phyloP scores from a whole-genome alignment of 2,113 vertebrate genomes.

The Aegotheles bennettii region DNA sequence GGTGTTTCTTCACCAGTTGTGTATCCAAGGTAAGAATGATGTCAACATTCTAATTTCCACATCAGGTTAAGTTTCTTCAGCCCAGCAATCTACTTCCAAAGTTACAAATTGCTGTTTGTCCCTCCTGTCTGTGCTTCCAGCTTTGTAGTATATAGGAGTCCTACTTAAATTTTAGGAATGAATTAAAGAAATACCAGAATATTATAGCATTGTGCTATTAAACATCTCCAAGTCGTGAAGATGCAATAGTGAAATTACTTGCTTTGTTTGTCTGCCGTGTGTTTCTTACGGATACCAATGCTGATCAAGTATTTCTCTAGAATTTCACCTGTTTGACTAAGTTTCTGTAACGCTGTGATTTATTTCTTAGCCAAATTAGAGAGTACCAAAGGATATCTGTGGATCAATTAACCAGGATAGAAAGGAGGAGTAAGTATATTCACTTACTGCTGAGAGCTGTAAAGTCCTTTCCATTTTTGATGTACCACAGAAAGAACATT shows the following conservation, averaged over 20 bases:
- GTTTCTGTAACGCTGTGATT: background rate
- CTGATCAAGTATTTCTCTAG: background rate
- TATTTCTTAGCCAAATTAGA: background rate
- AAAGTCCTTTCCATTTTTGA: background rate
- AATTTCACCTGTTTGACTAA: background rate
- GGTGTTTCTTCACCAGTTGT: background rate
- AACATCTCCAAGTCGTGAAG: background rate
- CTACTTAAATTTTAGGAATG: background rate
- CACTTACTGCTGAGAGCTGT: background rate
- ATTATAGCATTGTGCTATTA: background rate
- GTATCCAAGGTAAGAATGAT: background rate
- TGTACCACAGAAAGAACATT: background rate
- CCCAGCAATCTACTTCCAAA: background rate
- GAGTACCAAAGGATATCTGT: background rate
- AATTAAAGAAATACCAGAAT: background rate
- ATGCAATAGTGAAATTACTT: background rate
- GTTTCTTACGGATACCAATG: background rate
- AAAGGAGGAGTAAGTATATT: background rate
- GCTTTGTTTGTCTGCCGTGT: background rate
- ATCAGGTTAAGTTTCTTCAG: background rate
- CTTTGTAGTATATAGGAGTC: background rate
- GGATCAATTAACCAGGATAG: background rate
- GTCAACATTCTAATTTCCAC: background rate
- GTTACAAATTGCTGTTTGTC: background rate
- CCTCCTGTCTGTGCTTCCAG: background rate